Conservation (phyloP, 2,797 vertebrate species). For the Tokudaia tokunoshimensis region DNA sequence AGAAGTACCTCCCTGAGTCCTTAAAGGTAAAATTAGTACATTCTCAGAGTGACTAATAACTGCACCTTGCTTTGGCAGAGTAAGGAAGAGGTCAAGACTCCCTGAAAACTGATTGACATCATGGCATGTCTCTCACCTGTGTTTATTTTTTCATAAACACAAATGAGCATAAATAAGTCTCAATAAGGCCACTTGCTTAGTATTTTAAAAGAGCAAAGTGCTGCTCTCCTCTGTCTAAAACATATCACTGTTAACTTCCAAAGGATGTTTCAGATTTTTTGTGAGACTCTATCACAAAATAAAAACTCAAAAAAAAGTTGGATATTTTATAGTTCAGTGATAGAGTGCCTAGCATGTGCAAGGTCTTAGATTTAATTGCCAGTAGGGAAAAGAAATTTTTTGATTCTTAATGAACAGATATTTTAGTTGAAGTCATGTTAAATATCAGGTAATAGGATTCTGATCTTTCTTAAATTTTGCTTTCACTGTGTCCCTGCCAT, state of each 20-base stretch:
- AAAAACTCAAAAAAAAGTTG: background rate
- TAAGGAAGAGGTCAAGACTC: background rate
- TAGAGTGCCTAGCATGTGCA: background rate
- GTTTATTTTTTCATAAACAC: background rate
- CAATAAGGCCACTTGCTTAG: background rate
- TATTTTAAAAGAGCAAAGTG: background rate
- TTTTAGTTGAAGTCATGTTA: background rate
- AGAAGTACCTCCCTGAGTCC: constrained; percentile 62
- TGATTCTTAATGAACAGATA: background rate
- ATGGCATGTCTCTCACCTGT: background rate
- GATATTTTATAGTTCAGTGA: background rate
- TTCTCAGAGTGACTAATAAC: fast-evolving
- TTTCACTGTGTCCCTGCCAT: background rate
- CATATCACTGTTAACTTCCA: background rate
- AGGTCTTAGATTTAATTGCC: background rate
- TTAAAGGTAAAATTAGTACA: constrained; percentile 61
- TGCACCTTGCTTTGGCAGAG: background rate
- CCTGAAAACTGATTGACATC: background rate
- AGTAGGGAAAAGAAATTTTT: background rate
- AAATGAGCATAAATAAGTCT: background rate
- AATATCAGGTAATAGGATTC: background rate
- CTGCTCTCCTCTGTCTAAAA: background rate
- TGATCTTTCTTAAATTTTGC: background rate
- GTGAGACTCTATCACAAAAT: background rate
- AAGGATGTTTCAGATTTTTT: background rate